Base-by-base conservation (phyloP, 2,797 vertebrate species). In the Chelidonichthys spinosus region DNA sequence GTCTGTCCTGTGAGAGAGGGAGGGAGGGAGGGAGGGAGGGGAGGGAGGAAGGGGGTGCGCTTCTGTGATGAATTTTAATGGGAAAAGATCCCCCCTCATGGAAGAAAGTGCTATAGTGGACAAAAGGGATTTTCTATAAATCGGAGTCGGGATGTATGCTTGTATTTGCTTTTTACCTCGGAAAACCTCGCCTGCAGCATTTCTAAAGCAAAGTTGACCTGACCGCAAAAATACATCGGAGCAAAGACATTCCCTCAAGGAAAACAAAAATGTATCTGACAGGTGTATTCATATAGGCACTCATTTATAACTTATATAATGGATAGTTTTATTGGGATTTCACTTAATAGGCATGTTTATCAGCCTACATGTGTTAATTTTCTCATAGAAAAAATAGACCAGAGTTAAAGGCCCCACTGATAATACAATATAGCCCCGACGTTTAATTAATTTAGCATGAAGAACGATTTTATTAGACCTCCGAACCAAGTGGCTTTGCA, bases 11-110 rank as follows among this genome's bases (percentile, higher is more conserved):
- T 87, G 92, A 89, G 92, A 90, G 93, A 70, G 93, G 91, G 79
- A 36, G 66, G 9, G 4, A 33, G 2, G 25, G 50, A 32, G 33
- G 40, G 91, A 17, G 92, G 90, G 15, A 6, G 53, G 92, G 90
- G 15, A 6, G 53, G 37, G 71, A 13, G 25, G 60, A 15, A 7
- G 37, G 14, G 36, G 74, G 81, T 69, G 77, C 72, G 76, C 88
- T 85, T 91, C 92, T 82, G 92, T 94, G 93, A 96, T 96, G 96
- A 98, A 98, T 98, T 95, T 96, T 97, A 98, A 98, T 97, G 94
- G 86, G 85, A 93, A 89, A 90, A 77, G 60, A 81, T 87, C 92
- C 87, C 78, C 88, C 90, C 35, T 25, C 87, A 55, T 74, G 79
- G 72, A 87, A 89, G 74, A 91, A 90, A 94, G 74, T 85, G 83